phyloP scores from a whole-genome alignment of 2,113 vertebrate species.

The Vireo altiloquus region DNA sequence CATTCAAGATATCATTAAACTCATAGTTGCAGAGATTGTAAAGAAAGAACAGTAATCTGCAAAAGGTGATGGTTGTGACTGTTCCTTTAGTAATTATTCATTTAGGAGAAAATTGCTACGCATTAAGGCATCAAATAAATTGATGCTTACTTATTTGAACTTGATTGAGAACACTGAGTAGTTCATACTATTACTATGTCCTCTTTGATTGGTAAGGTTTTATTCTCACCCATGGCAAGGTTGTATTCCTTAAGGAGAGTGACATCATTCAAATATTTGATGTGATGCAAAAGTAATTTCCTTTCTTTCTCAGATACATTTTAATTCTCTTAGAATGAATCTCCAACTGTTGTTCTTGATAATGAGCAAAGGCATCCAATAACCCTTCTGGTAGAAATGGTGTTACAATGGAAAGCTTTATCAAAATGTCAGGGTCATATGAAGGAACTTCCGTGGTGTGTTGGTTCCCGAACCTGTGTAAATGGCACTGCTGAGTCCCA shows the following conservation, averaged over 20 bases:
- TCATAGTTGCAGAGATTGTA: constrained; percentile 20
- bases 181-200: background rate
- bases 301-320: constrained; percentile 36
- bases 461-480: background rate
- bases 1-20: constrained; percentile 47
- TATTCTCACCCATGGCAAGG: background rate
- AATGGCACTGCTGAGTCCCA: background rate
- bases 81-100: constrained; percentile 25
- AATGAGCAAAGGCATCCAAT: background rate
- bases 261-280: background rate
- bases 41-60: constrained; percentile 26
- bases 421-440: background rate
- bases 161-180: constrained; percentile 3
- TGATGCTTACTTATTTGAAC: background rate
- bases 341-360: constrained; percentile 21
- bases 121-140: constrained; percentile 27
- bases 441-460: background rate
- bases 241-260: background rate
- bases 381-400: background rate
- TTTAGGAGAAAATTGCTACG: constrained; percentile 9
- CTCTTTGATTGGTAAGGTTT: background rate
- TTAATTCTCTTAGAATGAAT: constrained; percentile 32
- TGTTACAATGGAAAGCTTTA: background rate
- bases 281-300: constrained; percentile 36
- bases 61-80: constrained; percentile 14